Evolutionary conservation across 2,797 vertebrate genomes (phyloP).

Genomic region (Etheostoma perlongum): DNA sequence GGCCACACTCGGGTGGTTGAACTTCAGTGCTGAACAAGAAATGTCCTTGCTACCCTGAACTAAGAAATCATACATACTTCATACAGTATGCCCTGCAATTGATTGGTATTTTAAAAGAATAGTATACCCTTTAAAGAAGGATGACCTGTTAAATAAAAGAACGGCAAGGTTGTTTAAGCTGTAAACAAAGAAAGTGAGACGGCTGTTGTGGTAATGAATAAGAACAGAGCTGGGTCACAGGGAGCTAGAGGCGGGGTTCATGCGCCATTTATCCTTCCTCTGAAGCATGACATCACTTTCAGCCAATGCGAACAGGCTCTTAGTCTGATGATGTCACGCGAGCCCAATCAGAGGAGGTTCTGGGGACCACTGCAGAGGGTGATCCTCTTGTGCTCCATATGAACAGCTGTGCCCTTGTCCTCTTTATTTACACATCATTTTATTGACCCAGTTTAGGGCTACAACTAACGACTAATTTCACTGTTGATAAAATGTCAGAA

Average conservation of each 20-base stretch:
- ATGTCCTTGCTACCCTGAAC: background rate
- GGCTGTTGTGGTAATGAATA: slow-evolving; percentile 28
- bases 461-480: too few relatives aligned
- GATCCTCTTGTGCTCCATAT: slow-evolving; percentile 54
- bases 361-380: slow-evolving; percentile 73
- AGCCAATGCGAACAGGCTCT: slow-evolving; percentile 71
- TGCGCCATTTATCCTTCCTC: slow-evolving; percentile 55
- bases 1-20: background rate
- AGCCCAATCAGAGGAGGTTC: slow-evolving; percentile 75
- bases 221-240: slow-evolving; percentile 48
- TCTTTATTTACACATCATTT: slow-evolving; percentile 62
- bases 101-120: background rate
- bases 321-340: slow-evolving; percentile 83
- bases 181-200: slow-evolving; percentile 59
- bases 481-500: too few relatives aligned
- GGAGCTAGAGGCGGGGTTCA: slow-evolving; percentile 63
- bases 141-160: background rate
- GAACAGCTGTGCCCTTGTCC: slow-evolving; percentile 76
- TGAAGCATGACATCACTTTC: slow-evolving; percentile 80
- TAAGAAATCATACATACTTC: background rate
- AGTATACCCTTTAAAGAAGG: background rate
- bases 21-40: slow-evolving; percentile 2
- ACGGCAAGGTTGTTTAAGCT: slow-evolving; percentile 36
- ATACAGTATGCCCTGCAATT: background rate
- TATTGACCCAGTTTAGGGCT: slow-evolving; percentile 58